phyloP scores from a whole-genome alignment of 2,797 vertebrate genomes.

The Argyrosomus regius region DNA sequence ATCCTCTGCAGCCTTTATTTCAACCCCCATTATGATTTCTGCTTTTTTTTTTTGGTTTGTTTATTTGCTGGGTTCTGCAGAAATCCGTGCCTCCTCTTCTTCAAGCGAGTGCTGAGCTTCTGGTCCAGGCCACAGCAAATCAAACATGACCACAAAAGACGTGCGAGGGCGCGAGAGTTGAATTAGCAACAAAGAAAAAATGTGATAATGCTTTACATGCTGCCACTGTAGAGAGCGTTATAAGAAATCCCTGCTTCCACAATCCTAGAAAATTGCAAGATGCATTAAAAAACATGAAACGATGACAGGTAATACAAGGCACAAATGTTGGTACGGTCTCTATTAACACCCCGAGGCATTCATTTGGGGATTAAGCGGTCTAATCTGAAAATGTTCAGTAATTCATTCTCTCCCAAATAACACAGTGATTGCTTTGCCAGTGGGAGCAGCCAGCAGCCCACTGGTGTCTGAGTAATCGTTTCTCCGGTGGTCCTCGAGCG shows the following conservation, averaged over 20 bases:
- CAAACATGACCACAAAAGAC: slow-evolving; percentile 60
- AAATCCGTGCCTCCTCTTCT: slow-evolving; percentile 55
- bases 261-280: slow-evolving; percentile 18
- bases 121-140: slow-evolving; percentile 65
- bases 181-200: slow-evolving; percentile 58
- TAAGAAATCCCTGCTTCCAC: slow-evolving; percentile 17
- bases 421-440: slow-evolving; percentile 71
- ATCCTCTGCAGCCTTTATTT: slow-evolving; percentile 54
- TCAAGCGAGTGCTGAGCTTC: slow-evolving; percentile 35
- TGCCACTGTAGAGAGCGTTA: slow-evolving; percentile 21
- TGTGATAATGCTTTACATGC: slow-evolving; percentile 33
- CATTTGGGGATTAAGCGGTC: slow-evolving; percentile 74
- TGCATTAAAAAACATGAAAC: slow-evolving; percentile 22
- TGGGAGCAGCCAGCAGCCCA: slow-evolving; percentile 62
- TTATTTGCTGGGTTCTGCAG: slow-evolving; percentile 22
- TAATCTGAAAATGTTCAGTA: slow-evolving; percentile 75
- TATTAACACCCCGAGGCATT: slow-evolving; percentile 51
- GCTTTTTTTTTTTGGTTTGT: neutral
- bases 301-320: slow-evolving; percentile 19
- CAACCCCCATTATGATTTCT: slow-evolving; percentile 31
- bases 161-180: slow-evolving; percentile 44
- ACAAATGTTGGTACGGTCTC: slow-evolving; percentile 33
- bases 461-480: slow-evolving; percentile 69
- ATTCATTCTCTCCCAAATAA: slow-evolving; percentile 67
- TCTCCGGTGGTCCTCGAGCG: slow-evolving; percentile 60